A percentile compares a stretch with the other conserved stretches of the same genome.
Conservation (phyloP, 2,888 invertebrate genomes). For the Polia nebulosa region DNA sequence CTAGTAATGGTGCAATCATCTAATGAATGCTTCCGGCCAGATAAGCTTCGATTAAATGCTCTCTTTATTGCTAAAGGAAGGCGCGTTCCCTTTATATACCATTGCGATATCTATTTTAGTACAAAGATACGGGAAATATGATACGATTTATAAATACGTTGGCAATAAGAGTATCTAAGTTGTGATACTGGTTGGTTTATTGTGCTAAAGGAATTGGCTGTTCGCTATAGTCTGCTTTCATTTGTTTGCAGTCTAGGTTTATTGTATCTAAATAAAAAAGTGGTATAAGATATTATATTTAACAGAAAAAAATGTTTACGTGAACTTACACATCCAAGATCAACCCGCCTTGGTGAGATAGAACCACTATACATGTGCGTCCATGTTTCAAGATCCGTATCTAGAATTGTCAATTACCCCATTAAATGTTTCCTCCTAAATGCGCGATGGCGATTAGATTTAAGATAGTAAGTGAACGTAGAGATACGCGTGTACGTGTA, state of each 20-base stretch:
- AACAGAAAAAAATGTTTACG: too few relatives aligned
- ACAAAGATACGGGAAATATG: slow-evolving; percentile 74
- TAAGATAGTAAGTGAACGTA: slow-evolving; percentile 65
- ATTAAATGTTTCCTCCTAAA: slow-evolving; percentile 39
- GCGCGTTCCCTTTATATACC: slow-evolving; percentile 88
- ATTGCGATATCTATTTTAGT: slow-evolving; percentile 86
- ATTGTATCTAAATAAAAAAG: too few relatives aligned
- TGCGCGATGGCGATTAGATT: slow-evolving; percentile 58
- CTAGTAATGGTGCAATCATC: slow-evolving; percentile 90
- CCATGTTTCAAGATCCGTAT: slow-evolving; percentile 21
- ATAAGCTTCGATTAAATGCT: slow-evolving; percentile 91
- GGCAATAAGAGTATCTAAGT: slow-evolving; percentile 29
- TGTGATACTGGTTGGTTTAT: slow-evolving; percentile 36
- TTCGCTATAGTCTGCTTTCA: neutral
- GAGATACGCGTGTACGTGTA: slow-evolving; percentile 81
- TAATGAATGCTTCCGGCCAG: slow-evolving; percentile 91
- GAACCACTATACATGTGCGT: neutral
- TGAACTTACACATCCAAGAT: too few relatives aligned
- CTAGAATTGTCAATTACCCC: slow-evolving; percentile 33
- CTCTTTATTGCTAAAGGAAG: slow-evolving; percentile 90
- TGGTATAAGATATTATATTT: too few relatives aligned
- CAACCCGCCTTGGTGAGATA: too few relatives aligned
- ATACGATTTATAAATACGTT: slow-evolving; percentile 62
- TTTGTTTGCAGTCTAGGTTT: neutral
- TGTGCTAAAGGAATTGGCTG: slow-evolving; percentile 32